These are phyloP conservation scores for Tyrannus savana DNA, from an alignment of 2,113 vertebrate species.

Conservation along the genomic window DNA sequence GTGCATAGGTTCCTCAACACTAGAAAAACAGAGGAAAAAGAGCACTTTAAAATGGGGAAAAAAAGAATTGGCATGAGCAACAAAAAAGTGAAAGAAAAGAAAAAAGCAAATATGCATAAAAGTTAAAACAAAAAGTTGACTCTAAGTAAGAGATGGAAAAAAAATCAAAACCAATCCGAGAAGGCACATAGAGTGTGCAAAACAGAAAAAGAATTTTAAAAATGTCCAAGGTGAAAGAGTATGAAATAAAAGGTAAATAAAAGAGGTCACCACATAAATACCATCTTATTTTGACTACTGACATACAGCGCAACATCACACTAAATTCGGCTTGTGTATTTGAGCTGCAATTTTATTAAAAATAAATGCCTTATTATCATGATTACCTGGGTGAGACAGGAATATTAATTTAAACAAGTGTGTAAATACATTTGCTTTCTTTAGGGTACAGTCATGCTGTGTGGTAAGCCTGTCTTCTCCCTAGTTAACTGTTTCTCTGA, in stretches of 20 bases:
- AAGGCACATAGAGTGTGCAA: not conserved
- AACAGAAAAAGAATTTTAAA: not conserved
- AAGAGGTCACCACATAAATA: not conserved
- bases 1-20: not conserved
- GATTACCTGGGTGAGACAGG: not conserved
- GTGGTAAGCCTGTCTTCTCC: slow-evolving; percentile 1
- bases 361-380: not conserved
- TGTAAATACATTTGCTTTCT: slow-evolving; percentile 10
- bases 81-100: not conserved
- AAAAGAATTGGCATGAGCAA: not conserved
- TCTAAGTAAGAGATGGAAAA: not conserved
- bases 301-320: accelerated
- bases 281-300: not conserved
- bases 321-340: not conserved
- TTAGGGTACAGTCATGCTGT: not conserved
- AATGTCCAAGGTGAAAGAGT: not conserved
- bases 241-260: not conserved
- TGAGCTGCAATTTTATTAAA: slow-evolving; percentile 4
- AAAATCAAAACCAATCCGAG: not conserved
- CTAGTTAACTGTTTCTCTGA: slow-evolving; percentile 13
- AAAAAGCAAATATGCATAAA: not conserved
- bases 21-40: not conserved
- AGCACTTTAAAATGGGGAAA: not conserved
- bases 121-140: not conserved
- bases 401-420: slow-evolving; percentile 8